Base-by-base conservation (phyloP, 2,888 invertebrate genomes). In the Pristionchus exspectatus region DNA sequence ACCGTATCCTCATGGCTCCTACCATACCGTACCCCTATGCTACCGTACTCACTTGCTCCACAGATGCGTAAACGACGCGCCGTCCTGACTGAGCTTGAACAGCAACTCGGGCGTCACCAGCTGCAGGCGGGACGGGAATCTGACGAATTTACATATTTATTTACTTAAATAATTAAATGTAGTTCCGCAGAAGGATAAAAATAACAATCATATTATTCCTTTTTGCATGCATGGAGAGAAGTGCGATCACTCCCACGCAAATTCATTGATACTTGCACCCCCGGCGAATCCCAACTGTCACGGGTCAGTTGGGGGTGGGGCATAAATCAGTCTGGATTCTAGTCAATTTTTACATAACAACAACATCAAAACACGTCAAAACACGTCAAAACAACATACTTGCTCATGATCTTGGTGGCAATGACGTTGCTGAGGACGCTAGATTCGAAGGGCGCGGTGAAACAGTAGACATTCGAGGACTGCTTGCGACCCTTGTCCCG, bases 11-110 rank as follows among this genome's bases (percentile, higher is more conserved):
- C 72, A 38, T 2, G 18, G 18, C 24, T n/a, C 24, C 66, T 66
- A 24, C 33, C 72, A 12, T 72, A 12, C 27, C 83, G 1, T 24
- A 2, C 44, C 27, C 5, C 24, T 50, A 2, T 38, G 38, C 54
- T 30, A 12, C 44, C 5, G 27, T 63, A 86, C 92, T 89, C 86
- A 94, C 94, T 92, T 93, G 54, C 88, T 91, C 94, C 94, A 94
- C 72, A 94, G 91, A 59, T 94, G 92, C n/a, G 93, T 92, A 90
- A 94, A 94, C 59, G 93, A 93, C 66, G 94, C 93, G 63, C 94
- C 94, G 90, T 94, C 94, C 81, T 94, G 92, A 44, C 94, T 93
- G n/a, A 94, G 90, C 21, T 92, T 74, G 90, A 93, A 94, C 24
- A 94, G 90, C n/a, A 93, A 87, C 9, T 88, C 77, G 14, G 94